These are phyloP conservation scores for Morone saxatilis DNA, from an alignment of 2,113 vertebrate genomes.

Conservation along the genomic window DNA sequence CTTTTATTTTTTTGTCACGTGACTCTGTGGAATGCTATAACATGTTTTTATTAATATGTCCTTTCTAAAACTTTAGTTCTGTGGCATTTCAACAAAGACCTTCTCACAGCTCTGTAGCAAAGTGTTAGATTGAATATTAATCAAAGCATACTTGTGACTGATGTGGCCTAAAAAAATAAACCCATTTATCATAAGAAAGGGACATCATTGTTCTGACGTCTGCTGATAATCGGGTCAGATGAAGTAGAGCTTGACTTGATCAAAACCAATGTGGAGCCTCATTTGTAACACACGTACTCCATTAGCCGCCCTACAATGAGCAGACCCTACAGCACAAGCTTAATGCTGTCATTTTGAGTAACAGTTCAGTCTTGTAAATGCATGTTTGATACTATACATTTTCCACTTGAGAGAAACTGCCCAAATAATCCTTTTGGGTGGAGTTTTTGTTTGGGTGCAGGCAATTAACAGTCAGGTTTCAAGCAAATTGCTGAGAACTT, in stretches of 20 bases:
- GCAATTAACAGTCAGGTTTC: background rate
- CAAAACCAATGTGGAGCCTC: slow-evolving; percentile 53
- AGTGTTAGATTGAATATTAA: slow-evolving; percentile 18
- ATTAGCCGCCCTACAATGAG: slow-evolving; percentile 30
- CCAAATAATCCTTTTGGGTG: background rate
- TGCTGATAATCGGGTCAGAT: slow-evolving; percentile 63
- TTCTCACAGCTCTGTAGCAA: background rate
- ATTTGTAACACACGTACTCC: slow-evolving; percentile 39
- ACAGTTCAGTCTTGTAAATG: background rate
- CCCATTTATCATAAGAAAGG: slow-evolving; percentile 36
- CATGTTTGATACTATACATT: background rate
- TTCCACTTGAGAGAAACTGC: background rate
- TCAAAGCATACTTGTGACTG: slow-evolving; percentile 16
- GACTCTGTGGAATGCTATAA: background rate
- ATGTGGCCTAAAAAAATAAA: slow-evolving; percentile 42
- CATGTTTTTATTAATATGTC: background rate
- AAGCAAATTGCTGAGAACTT: background rate
- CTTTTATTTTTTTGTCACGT: slow-evolving; percentile 3
- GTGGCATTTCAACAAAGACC: background rate
- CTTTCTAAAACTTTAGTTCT: slow-evolving; percentile 6
- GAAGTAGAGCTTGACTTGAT: slow-evolving; percentile 68
- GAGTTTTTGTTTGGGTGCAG: background rate
- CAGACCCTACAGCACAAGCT: background rate
- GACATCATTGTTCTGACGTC: slow-evolving; percentile 41
- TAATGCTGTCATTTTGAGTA: slow-evolving; percentile 6